Base-by-base conservation (phyloP, 2,797 vertebrate genomes). In the Acrocephalus scirpaceus region DNA sequence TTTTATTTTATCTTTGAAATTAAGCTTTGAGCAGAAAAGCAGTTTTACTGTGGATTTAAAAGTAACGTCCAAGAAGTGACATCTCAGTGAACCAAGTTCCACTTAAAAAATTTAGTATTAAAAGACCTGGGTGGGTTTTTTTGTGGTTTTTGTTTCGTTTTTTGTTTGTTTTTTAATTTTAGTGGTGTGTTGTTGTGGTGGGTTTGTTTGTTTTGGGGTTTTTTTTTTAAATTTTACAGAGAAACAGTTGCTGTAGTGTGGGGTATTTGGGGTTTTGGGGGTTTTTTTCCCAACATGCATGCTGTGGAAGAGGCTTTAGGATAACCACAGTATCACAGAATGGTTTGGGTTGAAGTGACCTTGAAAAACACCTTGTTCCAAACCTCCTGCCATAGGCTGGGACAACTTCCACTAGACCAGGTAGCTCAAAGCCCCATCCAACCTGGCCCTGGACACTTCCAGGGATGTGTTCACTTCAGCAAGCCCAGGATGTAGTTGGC, bases 21-120 rank as follows among this genome's bases (percentile, higher is more conserved):
- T 54, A 72, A 29, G 8, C n/a, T 85, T 85, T 82, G 47, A 93
- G 30, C 27, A 82, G 71, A 72, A 87, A 89, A 85, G 15, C 17
- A 70, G 26, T 40, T 89, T 45, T 56, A 26, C 29, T 73, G 38
- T 50, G 9, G 7, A 16, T 32, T 86, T 86, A 50, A 65, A 40
- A 84, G 10, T 62, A 64, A 34, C 10, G 23, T 74, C 11, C 10
- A 57, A 67, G 61, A 88, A 60, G 25, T 13, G 4, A 40, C 15
- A 10, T 78, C 44, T 89, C 20, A 11, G 8, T 78, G 62, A 69
- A 54, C 7, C 7, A 38, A 6, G 45, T 70, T 76, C 32, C 30
- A 62, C 36, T 54, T 84, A 27, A 71, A 94, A 94, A 90, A 56
- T 16, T 54, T 58, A 71, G 15, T 34, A 50, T 67, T 67, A 47